phyloP scores from a whole-genome alignment of 2,797 vertebrate species.

The Chelmon rostratus region DNA sequence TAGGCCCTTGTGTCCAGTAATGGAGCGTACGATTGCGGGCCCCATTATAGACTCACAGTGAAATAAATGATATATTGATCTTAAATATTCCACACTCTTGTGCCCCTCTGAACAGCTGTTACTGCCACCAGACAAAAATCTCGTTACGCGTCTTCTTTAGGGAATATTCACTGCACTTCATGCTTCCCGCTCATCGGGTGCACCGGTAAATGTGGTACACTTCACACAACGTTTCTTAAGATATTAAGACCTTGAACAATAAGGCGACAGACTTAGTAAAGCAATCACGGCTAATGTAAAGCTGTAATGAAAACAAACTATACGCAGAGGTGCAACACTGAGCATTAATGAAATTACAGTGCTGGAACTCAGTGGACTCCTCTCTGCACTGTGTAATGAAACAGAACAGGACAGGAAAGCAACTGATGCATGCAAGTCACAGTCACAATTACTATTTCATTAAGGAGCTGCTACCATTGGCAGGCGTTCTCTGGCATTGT shows the following conservation, averaged over 20 bases:
- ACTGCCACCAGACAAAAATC: slow-evolving; percentile 48
- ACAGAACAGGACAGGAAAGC: slow-evolving; percentile 74
- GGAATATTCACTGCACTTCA: slow-evolving; percentile 51
- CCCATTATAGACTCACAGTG: slow-evolving; percentile 78
- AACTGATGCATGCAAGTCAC: slow-evolving; percentile 78
- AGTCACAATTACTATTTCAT: slow-evolving; percentile 87
- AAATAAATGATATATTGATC: slow-evolving; percentile 85
- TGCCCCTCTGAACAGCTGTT: slow-evolving; percentile 69
- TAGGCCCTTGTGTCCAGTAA: slow-evolving; percentile 79
- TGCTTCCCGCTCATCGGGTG: slow-evolving; percentile 38
- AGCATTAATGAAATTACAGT: slow-evolving; percentile 76
- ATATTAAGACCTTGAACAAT: slow-evolving; percentile 51
- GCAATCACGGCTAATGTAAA: slow-evolving; percentile 64
- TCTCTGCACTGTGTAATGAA: slow-evolving; percentile 64
- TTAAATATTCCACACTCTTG: slow-evolving; percentile 74
- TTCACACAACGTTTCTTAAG: slow-evolving; percentile 20
- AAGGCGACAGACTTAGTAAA: slow-evolving; percentile 27
- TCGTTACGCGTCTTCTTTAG: slow-evolving; percentile 59
- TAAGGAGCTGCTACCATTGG: slow-evolving; percentile 80
- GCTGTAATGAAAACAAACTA: slow-evolving; percentile 73
- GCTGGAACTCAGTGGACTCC: slow-evolving; percentile 58
- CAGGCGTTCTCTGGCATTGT: slow-evolving; percentile 74
- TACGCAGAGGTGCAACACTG: slow-evolving; percentile 64
- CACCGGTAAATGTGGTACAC: not conserved
- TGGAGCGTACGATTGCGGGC: slow-evolving; percentile 73